phyloP scores from a whole-genome alignment of 2,888 invertebrate species.

The Hoplodrina blanda region DNA sequence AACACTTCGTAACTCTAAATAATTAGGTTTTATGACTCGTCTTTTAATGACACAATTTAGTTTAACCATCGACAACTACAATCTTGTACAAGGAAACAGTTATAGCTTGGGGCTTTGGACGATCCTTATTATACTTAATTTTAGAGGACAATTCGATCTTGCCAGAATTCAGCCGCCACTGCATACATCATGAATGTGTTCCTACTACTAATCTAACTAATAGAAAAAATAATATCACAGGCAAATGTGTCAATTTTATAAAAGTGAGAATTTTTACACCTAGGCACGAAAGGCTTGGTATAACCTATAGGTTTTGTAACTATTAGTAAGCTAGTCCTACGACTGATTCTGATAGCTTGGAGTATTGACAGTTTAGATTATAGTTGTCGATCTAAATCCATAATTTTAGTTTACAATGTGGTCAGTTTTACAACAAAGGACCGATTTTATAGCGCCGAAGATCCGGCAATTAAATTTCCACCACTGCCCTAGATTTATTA shows the following conservation, averaged over 20 bases:
- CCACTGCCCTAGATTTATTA: slow-evolving; percentile 53
- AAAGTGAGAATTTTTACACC: slow-evolving; percentile 60
- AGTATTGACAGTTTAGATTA: slow-evolving; percentile 63
- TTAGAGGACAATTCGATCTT: slow-evolving; percentile 50
- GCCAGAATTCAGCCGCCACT: slow-evolving; percentile 48
- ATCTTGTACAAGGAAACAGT: slow-evolving; percentile 40
- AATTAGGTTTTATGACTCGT: slow-evolving; percentile 79
- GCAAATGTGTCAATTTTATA: slow-evolving; percentile 65
- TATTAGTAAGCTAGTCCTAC: slow-evolving; percentile 47
- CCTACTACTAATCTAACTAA: slow-evolving; percentile 67
- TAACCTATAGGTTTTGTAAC: slow-evolving; percentile 39
- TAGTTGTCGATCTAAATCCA: slow-evolving; percentile 69
- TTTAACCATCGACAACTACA: slow-evolving; percentile 65
- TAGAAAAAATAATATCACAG: slow-evolving; percentile 68
- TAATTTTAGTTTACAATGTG: slow-evolving; percentile 64
- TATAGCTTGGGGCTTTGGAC: slow-evolving; percentile 48
- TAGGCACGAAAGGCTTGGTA: slow-evolving; percentile 43
- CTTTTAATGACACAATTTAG: slow-evolving; percentile 76
- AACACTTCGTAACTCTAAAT: slow-evolving; percentile 75
- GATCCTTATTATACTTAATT: slow-evolving; percentile 51
- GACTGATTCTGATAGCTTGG: slow-evolving; percentile 38
- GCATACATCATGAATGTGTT: slow-evolving; percentile 49
- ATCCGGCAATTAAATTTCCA: slow-evolving; percentile 48
- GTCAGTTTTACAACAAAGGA: slow-evolving; percentile 61
- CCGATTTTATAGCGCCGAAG: slow-evolving; percentile 51